These are phyloP conservation scores for Chrysotoxum bicinctum DNA, from an alignment of 2,888 invertebrate genomes.

Conservation along the genomic window DNA sequence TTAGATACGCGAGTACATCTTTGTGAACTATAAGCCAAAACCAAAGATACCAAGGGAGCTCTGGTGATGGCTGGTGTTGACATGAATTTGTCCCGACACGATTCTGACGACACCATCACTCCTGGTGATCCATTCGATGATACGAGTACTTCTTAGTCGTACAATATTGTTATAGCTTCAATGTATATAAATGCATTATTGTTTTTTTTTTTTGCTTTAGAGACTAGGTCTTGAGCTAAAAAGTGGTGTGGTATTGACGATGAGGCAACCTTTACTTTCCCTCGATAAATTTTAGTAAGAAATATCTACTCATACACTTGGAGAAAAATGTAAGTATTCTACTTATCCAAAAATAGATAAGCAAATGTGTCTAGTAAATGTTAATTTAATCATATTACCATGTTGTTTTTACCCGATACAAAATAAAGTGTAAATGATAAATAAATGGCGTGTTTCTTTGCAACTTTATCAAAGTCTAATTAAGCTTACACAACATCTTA, in stretches of 20 bases:
- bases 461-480: no score
- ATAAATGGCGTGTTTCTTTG: no score
- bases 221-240: background rate
- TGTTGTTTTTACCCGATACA: no score
- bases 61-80: constrained; percentile 33
- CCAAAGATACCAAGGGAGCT: background rate
- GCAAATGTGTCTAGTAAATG: no score
- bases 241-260: background rate
- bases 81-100: constrained; percentile 65
- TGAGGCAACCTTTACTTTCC: constrained; percentile 51
- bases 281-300: constrained; percentile 19
- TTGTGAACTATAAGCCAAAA: constrained; percentile 10
- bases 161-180: background rate
- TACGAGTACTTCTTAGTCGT: background rate
- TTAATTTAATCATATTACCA: no score
- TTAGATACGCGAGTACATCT: constrained; percentile 8
- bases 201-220: background rate
- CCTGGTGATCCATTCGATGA: constrained; percentile 12
- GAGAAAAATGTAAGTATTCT: background rate
- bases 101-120: constrained; percentile 61
- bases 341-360: no score
- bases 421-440: no score
- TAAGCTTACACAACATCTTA: no score
- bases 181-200: background rate
- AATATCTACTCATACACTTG: background rate